Evolutionary conservation across 2,113 vertebrate species (phyloP).

Genomic region (Silurus glanis): DNA sequence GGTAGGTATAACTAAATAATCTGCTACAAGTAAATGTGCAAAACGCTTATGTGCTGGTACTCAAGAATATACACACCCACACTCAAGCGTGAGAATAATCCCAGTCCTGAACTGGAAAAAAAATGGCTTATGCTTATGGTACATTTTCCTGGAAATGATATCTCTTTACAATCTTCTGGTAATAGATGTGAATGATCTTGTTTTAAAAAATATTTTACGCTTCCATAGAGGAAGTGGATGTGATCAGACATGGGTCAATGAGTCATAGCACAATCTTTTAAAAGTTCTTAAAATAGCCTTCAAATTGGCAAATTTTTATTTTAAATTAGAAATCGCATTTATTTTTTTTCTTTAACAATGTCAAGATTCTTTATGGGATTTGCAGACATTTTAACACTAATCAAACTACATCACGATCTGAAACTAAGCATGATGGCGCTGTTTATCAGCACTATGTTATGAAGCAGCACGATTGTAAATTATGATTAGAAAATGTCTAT

Average conservation of each 20-base stretch:
- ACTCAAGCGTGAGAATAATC: neutral
- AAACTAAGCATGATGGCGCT: neutral
- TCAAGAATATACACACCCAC: neutral
- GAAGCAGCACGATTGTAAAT: neutral
- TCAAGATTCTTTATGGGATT: neutral
- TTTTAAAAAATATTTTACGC: neutral
- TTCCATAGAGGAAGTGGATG: neutral
- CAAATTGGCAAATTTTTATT: neutral
- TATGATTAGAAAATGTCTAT: neutral
- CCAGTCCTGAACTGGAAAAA: neutral
- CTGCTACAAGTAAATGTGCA: neutral
- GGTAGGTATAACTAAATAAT: neutral
- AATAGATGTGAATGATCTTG: neutral
- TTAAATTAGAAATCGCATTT: neutral
- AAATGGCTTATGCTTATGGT: neutral
- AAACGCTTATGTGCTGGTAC: neutral
- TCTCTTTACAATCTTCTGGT: neutral
- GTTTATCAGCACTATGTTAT: neutral
- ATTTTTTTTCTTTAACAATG: neutral
- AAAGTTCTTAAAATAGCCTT: neutral
- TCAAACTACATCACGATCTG: neutral
- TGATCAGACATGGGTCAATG: neutral
- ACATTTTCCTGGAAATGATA: neutral
- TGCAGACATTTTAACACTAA: neutral
- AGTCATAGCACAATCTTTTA: neutral